Conservation (phyloP, 2,888 invertebrate species). For the Pristionchus arcanus region DNA sequence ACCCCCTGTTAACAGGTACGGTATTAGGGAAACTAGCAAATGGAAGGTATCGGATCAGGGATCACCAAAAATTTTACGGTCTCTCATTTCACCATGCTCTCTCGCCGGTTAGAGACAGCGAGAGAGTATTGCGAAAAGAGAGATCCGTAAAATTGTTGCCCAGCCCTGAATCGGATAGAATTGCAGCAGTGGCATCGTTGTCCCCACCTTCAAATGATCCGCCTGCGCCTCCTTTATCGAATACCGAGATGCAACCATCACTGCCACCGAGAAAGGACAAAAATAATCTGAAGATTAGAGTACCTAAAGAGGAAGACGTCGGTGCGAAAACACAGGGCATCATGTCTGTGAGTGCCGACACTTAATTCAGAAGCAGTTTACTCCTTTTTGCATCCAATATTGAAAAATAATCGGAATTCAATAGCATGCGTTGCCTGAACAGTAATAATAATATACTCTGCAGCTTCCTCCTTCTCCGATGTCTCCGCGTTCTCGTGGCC, state of each 20-base stretch:
- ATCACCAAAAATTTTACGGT: no score
- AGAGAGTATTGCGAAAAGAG: no score
- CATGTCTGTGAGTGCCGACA: conserved; percentile 13
- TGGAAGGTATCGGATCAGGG: no score
- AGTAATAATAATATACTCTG: neutral
- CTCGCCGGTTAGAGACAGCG: no score
- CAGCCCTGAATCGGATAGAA: no score
- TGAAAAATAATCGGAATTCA: no score
- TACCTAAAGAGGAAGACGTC: neutral
- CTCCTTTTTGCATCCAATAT: no score
- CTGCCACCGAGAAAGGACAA: conserved; percentile 36
- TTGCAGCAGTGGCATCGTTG: neutral
- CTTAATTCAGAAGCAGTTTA: no score
- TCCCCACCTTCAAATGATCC: neutral
- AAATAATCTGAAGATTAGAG: neutral
- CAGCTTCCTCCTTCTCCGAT: conserved; percentile 45
- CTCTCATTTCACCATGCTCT: no score
- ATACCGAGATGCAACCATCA: neutral
- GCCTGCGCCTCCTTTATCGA: neutral
- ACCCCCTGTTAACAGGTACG: conserved; percentile 4
- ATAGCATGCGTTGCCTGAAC: no score
- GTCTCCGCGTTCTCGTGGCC: conserved; percentile 25
- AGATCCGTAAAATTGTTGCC: no score
- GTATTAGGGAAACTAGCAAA: neutral
- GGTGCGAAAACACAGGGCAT: neutral